Evolutionary conservation across 2,113 vertebrate genomes (phyloP).

Genomic region (Macroglossus sobrinus): DNA sequence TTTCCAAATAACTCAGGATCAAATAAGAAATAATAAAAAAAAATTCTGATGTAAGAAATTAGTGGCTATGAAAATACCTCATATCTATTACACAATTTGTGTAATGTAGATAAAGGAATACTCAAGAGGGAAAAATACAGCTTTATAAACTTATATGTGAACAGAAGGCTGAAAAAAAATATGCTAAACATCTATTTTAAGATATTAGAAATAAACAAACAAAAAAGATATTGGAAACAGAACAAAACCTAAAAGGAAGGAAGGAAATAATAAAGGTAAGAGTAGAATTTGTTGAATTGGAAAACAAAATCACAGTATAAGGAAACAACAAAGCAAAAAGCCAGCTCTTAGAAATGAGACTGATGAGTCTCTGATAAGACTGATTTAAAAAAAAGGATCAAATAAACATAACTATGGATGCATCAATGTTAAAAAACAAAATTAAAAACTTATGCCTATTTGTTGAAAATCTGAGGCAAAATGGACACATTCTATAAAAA

Average conservation of each 20-base stretch:
- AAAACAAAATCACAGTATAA: neutral
- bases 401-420: neutral
- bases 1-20: neutral
- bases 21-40: neutral
- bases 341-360: neutral
- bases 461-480: neutral
- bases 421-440: neutral
- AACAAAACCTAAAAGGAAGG: neutral
- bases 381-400: neutral
- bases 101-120: neutral
- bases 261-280: neutral
- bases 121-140: neutral
- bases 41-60: neutral
- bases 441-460: neutral
- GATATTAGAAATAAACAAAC: neutral
- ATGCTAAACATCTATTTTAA: neutral
- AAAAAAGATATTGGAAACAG: neutral
- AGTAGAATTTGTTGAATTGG: neutral
- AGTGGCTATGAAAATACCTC: neutral
- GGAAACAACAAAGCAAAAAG: neutral
- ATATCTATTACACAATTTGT: neutral
- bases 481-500: neutral
- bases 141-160: neutral
- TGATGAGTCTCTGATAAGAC: neutral
- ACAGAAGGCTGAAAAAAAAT: neutral